Evolutionary conservation across 2,888 invertebrate genomes (phyloP).

Genomic region (Drepanosiphum platanoidis): DNA sequence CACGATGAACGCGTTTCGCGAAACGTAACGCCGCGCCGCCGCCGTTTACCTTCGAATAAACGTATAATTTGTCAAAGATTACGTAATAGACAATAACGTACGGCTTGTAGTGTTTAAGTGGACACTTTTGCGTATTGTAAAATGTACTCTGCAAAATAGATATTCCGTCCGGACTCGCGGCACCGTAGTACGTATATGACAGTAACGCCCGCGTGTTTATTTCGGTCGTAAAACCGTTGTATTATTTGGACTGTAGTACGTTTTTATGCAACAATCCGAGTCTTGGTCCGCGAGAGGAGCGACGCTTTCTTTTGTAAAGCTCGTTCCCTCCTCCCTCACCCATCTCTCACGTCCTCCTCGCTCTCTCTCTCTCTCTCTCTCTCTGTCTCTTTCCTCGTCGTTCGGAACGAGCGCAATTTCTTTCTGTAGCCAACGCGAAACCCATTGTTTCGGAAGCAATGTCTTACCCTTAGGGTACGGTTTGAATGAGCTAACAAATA

Average conservation of each 20-base stretch:
- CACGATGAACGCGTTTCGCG: too few relatives aligned
- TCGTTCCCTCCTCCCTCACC: background rate
- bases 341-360: background rate
- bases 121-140: background rate
- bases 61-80: too few relatives aligned
- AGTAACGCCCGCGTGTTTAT: background rate
- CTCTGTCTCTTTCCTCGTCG: background rate
- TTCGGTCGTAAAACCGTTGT: too few relatives aligned
- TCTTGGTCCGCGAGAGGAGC: background rate
- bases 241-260: background rate
- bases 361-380: background rate
- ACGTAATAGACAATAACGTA: too few relatives aligned
- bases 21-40: too few relatives aligned
- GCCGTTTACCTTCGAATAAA: too few relatives aligned
- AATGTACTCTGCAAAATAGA: too few relatives aligned
- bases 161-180: too few relatives aligned
- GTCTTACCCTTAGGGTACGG: constrained; percentile 6
- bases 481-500: constrained; percentile 16
- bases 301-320: too few relatives aligned
- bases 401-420: constrained; percentile 22
- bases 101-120: background rate
- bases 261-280: background rate
- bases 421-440: background rate
- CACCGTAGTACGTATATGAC: too few relatives aligned
- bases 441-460: constrained; percentile 22